Conservation (phyloP, 2,888 invertebrate species). For the Epistrophe eligans region DNA sequence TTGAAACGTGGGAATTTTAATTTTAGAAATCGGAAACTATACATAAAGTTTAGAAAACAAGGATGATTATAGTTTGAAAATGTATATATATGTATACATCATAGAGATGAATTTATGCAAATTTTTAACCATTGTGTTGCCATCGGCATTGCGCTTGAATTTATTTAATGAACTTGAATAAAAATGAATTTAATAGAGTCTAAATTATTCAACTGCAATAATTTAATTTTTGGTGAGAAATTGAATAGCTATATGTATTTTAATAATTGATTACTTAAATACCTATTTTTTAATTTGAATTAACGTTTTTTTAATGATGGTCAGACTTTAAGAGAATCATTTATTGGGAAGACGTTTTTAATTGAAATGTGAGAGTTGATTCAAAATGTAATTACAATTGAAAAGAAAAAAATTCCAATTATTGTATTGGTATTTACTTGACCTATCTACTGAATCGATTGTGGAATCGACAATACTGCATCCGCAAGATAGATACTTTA, state of each 20-base stretch:
- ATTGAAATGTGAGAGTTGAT: too few relatives aligned
- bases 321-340: too few relatives aligned
- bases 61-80: not conserved
- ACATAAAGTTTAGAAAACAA: not conserved
- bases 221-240: not conserved
- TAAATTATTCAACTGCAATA: not conserved
- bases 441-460: too few relatives aligned
- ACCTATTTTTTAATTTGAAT: too few relatives aligned
- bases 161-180: not conserved
- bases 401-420: too few relatives aligned
- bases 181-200: not conserved
- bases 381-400: too few relatives aligned
- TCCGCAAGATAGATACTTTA: too few relatives aligned
- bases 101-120: not conserved
- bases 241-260: not conserved
- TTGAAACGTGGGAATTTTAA: constrained; percentile 9
- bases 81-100: not conserved
- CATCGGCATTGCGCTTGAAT: not conserved
- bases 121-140: not conserved
- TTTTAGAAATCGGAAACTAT: not conserved
- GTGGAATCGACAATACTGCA: too few relatives aligned
- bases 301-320: too few relatives aligned
- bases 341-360: too few relatives aligned
- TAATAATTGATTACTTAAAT: too few relatives aligned
- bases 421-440: too few relatives aligned